Evolutionary conservation across 2,113 vertebrate genomes (phyloP).

Genomic region (Eclectus roratus): DNA sequence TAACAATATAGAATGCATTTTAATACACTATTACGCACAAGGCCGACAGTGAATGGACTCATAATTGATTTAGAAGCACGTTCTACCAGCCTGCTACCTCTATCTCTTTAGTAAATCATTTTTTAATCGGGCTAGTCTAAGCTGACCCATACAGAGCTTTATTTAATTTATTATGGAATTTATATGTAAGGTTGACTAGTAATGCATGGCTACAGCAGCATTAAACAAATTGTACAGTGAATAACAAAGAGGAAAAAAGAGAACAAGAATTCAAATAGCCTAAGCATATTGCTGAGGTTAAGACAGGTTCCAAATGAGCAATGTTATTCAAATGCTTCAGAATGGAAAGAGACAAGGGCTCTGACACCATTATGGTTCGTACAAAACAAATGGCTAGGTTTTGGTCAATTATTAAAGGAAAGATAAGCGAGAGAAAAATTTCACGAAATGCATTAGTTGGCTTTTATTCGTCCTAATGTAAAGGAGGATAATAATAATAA

Average conservation of each 20-base stretch:
- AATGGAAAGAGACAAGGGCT: conserved; percentile 29
- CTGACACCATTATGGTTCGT: conserved; percentile 41
- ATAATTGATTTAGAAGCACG: conserved; percentile 84
- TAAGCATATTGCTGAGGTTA: conserved; percentile 41
- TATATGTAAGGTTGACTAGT: conserved; percentile 58
- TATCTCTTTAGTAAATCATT: conserved; percentile 79
- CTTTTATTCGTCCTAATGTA: conserved; percentile 7
- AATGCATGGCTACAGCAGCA: conserved; percentile 56
- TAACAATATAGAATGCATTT: conserved; percentile 68
- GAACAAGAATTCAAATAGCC: conserved; percentile 43
- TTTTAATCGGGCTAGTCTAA: conserved; percentile 73
- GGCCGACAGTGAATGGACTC: conserved; percentile 72
- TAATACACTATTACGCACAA: conserved; percentile 72
- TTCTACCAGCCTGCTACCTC: conserved; percentile 51
- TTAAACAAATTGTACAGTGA: conserved; percentile 64
- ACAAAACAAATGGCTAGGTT: background rate
- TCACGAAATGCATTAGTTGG: conserved; percentile 31
- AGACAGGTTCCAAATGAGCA: conserved; percentile 46
- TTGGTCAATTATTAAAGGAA: conserved; percentile 39
- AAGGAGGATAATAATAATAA: background rate
- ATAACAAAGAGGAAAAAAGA: conserved; percentile 55
- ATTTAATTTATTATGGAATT: conserved; percentile 74
- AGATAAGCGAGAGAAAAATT: conserved; percentile 7
- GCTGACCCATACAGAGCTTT: conserved; percentile 65
- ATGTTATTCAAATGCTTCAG: conserved; percentile 50